A percentile compares a stretch with the other conserved stretches of the same genome.
These are phyloP conservation scores for Hydrochoerus hydrochaeris DNA, from an alignment of 2,113 vertebrate genomes.

Conservation along the genomic window DNA sequence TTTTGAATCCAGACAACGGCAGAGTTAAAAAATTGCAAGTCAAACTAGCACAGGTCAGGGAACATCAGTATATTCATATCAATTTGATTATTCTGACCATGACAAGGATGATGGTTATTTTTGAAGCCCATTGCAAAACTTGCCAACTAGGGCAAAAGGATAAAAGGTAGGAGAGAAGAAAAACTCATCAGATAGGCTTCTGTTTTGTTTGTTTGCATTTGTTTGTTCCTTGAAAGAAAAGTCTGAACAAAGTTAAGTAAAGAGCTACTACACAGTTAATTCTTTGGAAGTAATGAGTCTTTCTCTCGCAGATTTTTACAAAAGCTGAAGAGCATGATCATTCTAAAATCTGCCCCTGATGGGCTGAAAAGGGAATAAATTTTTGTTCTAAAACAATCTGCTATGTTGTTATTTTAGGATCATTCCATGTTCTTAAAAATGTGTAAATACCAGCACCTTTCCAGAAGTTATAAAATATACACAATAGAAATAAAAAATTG, in stretches of 20 bases:
- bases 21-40: background rate
- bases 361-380: background rate
- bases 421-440: background rate
- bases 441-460: background rate
- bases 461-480: background rate
- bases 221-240: constrained; percentile 44
- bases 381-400: background rate
- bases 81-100: background rate
- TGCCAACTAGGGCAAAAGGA: background rate
- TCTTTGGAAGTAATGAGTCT: constrained; percentile 35
- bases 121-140: background rate
- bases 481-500: background rate
- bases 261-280: background rate
- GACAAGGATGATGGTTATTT: background rate
- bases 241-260: constrained; percentile 39
- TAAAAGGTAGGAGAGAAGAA: background rate
- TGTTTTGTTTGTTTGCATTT: background rate
- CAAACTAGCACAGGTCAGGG: background rate
- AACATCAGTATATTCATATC: background rate
- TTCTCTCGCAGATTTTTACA: background rate
- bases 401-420: background rate
- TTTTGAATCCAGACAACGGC: background rate
- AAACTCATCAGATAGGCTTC: background rate
- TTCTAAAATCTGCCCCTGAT: background rate
- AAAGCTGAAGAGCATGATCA: background rate